These are phyloP conservation scores for Drosophila colorata DNA, from an alignment of 2,888 invertebrate genomes.

Conservation along the genomic window DNA sequence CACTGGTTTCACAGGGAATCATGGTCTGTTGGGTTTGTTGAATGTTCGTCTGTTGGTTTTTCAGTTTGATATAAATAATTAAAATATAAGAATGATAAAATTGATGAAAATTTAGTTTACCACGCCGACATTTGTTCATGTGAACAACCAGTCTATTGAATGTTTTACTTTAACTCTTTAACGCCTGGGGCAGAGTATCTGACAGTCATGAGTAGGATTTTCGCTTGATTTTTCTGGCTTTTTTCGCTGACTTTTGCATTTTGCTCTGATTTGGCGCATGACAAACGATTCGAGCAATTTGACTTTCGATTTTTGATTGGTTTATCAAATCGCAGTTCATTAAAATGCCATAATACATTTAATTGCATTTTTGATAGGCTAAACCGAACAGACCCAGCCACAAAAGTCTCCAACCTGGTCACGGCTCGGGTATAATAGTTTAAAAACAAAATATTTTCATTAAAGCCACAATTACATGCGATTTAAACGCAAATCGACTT, in stretches of 20 bases:
- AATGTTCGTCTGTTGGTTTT: background rate
- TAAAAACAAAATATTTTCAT: slow-evolving; percentile 23
- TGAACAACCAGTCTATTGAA: no score
- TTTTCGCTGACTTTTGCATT: slow-evolving; percentile 41
- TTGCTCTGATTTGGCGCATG: slow-evolving; percentile 55
- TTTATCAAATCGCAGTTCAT: slow-evolving; percentile 71
- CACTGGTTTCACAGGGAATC: background rate
- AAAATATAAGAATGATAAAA: no score
- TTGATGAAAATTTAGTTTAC: background rate
- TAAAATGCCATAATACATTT: slow-evolving; percentile 60
- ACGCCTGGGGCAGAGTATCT: slow-evolving; percentile 6
- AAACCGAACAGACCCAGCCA: slow-evolving; percentile 7
- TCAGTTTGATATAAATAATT: background rate
- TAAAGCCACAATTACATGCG: slow-evolving; percentile 40
- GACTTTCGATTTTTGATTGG: slow-evolving; percentile 74
- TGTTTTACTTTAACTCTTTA: background rate
- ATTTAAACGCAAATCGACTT: slow-evolving; percentile 34
- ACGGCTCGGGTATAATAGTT: slow-evolving; percentile 22
- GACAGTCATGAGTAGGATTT: background rate
- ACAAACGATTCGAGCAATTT: slow-evolving; percentile 74
- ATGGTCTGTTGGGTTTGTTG: background rate
- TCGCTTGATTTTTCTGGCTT: background rate
- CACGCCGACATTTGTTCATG: background rate
- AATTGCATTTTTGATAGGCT: slow-evolving; percentile 46
- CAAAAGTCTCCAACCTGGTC: slow-evolving; percentile 1